Conservation (phyloP, 1,140 invertebrate species). For the Drosophila kohkoa region DNA sequence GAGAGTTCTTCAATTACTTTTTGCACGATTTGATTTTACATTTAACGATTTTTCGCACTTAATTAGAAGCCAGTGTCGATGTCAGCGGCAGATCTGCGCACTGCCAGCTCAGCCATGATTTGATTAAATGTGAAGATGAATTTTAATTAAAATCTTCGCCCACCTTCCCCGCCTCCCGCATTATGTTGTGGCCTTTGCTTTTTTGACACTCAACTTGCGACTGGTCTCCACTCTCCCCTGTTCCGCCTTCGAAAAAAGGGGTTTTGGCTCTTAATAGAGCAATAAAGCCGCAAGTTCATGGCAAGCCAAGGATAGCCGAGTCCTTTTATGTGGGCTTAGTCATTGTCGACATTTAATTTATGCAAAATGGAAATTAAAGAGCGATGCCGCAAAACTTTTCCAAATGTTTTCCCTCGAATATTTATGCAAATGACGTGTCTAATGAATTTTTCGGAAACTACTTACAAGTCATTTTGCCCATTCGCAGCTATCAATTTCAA, state of each 20-base stretch:
- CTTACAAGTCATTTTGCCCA: constrained; percentile 62
- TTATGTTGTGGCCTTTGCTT: constrained; percentile 40
- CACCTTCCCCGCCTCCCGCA: neutral
- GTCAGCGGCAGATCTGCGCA: constrained; percentile 64
- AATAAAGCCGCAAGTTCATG: constrained; percentile 80
- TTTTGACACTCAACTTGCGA: constrained; percentile 67
- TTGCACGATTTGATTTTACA: constrained; percentile 85
- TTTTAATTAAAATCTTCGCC: constrained; percentile 84
- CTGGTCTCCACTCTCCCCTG: neutral
- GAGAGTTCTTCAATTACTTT: constrained; percentile 72
- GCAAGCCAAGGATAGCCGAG: constrained; percentile 28
- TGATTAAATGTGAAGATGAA: constrained; percentile 85
- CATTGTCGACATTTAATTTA: constrained; percentile 71
- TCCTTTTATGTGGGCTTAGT: constrained; percentile 55
- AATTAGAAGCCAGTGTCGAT: constrained; percentile 84
- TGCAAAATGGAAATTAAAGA: constrained; percentile 82
- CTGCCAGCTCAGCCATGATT: constrained; percentile 67
- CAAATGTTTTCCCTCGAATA: constrained; percentile 46
- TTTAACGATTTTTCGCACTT: constrained; percentile 85
- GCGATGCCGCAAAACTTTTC: constrained; percentile 43
- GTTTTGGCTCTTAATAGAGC: constrained; percentile 62
- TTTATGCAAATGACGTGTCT: constrained; percentile 70
- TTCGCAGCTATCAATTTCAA: constrained; percentile 61
- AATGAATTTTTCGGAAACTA: constrained; percentile 74
- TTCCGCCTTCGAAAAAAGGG: constrained; percentile 10